Evolutionary conservation across 2,113 vertebrate genomes (phyloP).

Genomic region (Zosterops japonicus): DNA sequence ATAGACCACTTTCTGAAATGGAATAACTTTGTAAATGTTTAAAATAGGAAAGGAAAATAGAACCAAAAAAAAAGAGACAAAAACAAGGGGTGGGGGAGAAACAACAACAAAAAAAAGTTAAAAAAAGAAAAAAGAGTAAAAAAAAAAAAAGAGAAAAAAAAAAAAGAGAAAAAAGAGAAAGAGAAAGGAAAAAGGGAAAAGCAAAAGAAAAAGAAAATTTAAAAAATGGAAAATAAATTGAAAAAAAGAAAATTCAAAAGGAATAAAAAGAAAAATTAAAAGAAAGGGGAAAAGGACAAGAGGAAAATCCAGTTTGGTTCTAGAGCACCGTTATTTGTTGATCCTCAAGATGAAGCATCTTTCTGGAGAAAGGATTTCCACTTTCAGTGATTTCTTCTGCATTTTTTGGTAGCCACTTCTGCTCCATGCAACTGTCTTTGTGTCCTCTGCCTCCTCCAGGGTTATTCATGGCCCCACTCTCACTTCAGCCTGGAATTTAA

Average conservation of each 20-base stretch:
- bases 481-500: neutral
- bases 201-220: neutral
- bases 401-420: neutral
- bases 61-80: accelerated
- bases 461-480: neutral
- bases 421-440: neutral
- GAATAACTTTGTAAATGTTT: neutral
- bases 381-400: neutral
- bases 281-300: neutral
- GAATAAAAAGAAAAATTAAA: neutral
- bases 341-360: neutral
- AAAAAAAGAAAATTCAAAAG: neutral
- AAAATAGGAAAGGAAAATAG: accelerated
- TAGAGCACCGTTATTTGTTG: neutral
- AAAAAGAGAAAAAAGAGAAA: neutral
- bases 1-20: neutral
- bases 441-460: neutral
- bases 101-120: accelerated
- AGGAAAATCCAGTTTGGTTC: neutral
- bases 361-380: neutral
- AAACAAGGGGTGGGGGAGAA: too few species aligned
- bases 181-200: neutral
- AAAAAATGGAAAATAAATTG: neutral
- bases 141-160: accelerated
- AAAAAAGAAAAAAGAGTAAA: too few species aligned